Conservation (phyloP, 2,113 vertebrate species). For the Morone saxatilis region DNA sequence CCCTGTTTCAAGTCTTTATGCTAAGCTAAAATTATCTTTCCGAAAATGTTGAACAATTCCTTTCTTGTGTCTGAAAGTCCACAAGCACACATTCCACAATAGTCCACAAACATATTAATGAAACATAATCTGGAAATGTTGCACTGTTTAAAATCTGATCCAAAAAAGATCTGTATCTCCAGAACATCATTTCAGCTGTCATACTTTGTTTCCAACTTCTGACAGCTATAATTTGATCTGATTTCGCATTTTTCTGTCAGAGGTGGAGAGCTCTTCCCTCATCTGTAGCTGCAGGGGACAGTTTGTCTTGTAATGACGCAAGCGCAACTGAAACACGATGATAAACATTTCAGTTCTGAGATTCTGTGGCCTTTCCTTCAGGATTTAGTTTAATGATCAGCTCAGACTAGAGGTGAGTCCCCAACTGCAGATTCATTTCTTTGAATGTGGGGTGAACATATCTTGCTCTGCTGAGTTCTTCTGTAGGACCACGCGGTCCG, state of each 20-base stretch:
- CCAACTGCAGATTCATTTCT: background rate
- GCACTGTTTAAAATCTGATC: background rate
- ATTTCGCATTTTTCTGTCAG: background rate
- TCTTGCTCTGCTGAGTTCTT: background rate
- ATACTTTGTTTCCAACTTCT: background rate
- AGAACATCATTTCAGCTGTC: background rate
- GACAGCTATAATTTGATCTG: constrained; percentile 6
- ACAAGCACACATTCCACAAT: too few species aligned
- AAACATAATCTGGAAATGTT: background rate
- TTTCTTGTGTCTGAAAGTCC: background rate
- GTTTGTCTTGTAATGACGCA: background rate
- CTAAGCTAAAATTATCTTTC: background rate
- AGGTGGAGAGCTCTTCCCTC: background rate
- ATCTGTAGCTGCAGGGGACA: background rate
- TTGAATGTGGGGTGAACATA: background rate
- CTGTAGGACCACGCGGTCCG: constrained; percentile 30
- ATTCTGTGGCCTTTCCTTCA: background rate
- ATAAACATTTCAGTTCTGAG: background rate
- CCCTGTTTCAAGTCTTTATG: background rate
- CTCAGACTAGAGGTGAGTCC: constrained; percentile 6
- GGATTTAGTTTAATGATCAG: background rate
- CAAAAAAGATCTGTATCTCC: background rate
- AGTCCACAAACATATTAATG: too few species aligned
- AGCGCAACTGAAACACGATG: background rate
- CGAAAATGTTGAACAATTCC: background rate